phyloP scores from a whole-genome alignment of 2,113 vertebrate genomes.

The Raja brachyura region DNA sequence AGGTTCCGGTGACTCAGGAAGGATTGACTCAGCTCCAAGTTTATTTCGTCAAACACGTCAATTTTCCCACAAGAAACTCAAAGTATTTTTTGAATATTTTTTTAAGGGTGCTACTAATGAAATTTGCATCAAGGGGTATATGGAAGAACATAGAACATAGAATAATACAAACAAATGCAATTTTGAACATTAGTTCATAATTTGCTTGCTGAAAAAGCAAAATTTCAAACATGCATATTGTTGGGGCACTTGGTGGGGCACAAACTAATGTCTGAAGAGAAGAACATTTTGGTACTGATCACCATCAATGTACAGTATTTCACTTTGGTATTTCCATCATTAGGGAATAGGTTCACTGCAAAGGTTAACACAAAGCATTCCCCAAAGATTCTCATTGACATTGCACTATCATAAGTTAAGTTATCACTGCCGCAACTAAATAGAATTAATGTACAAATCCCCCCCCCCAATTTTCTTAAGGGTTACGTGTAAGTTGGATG shows the following conservation, averaged over 20 bases:
- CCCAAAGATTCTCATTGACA: neutral
- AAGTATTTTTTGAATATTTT: neutral
- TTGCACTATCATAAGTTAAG: neutral
- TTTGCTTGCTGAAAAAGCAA: neutral
- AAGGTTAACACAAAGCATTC: neutral
- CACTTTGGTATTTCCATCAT: neutral
- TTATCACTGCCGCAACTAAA: too few relatives aligned
- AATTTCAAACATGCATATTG: neutral
- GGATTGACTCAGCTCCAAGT: neutral
- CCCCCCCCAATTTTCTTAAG: too few relatives aligned
- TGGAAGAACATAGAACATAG: too few relatives aligned
- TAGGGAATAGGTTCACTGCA: neutral
- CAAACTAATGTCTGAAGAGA: neutral
- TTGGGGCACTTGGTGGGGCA: neutral
- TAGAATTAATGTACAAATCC: too few relatives aligned
- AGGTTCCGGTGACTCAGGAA: neutral
- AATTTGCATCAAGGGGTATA: neutral
- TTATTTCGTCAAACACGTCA: neutral
- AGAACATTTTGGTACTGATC: neutral
- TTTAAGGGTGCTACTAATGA: neutral
- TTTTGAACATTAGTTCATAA: neutral
- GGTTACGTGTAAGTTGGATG: too few relatives aligned
- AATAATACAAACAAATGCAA: too few relatives aligned
- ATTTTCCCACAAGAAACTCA: neutral
- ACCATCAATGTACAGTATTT: neutral